Conservation (phyloP, 1,140 invertebrate species). For the Caenorhabditis inopinata region DNA sequence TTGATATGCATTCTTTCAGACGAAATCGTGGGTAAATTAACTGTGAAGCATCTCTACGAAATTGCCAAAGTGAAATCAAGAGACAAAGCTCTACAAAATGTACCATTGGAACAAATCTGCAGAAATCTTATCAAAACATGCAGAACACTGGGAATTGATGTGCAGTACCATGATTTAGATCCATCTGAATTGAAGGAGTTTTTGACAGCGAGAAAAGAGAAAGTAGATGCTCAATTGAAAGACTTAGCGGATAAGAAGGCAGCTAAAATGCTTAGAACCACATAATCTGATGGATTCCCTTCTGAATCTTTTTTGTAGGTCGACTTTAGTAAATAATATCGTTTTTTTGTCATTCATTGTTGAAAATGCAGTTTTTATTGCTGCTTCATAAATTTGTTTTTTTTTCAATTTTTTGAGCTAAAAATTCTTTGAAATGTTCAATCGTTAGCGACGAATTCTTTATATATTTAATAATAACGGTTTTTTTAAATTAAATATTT, state of each 20-base stretch:
- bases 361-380: too few species aligned
- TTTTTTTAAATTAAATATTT: too few species aligned
- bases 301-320: too few species aligned
- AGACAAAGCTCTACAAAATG: slow-evolving; percentile 77
- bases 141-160: slow-evolving; percentile 62
- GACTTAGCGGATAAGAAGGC: slow-evolving; percentile 82
- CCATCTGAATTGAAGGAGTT: slow-evolving; percentile 81
- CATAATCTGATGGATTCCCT: slow-evolving; percentile 2
- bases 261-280: slow-evolving; percentile 83
- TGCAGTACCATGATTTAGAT: slow-evolving; percentile 78
- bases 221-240: slow-evolving; percentile 76
- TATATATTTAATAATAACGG: too few species aligned
- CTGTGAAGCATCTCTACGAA: slow-evolving; percentile 95
- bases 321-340: neutral
- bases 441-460: too few species aligned
- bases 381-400: too few species aligned
- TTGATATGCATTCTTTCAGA: slow-evolving; percentile 53
- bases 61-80: slow-evolving; percentile 89
- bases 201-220: slow-evolving; percentile 75
- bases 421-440: too few species aligned
- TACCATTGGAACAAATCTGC: slow-evolving; percentile 71
- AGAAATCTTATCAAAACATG: slow-evolving; percentile 50
- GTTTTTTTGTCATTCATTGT: too few species aligned
- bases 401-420: too few species aligned
- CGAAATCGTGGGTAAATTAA: slow-evolving; percentile 85